Base-by-base conservation (phyloP, 2,888 invertebrate genomes). In the Conomelus anceps region DNA sequence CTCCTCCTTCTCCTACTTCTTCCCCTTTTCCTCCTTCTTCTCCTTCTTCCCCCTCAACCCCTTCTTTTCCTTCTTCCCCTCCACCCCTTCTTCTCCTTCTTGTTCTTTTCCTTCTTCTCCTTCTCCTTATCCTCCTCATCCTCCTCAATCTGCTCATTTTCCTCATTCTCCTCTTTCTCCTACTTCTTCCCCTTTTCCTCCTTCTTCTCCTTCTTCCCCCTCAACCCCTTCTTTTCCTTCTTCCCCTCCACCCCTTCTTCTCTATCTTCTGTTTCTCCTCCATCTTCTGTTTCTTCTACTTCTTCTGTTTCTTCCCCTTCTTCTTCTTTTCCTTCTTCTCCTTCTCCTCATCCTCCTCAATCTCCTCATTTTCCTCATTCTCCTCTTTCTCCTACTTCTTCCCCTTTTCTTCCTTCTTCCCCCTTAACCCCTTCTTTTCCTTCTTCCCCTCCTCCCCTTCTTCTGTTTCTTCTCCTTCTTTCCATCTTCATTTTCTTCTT, bases 351-450 rank as follows among this genome's bases (percentile, higher is more conserved):
- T 34, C 17, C 34, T 34, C 17, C 34, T 34, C 17, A 11, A 17
- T 17, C 34, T 13, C n/a, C n/a, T n/a, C n/a, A n/a, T n/a, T n/a
- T n/a, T n/a, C n/a, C n/a, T n/a, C n/a, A n/a, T 26, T 9, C 4
- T 26, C 90, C n/a, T 87, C n/a, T n/a, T n/a, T n/a, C n/a, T n/a
- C n/a, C n/a, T n/a, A n/a, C n/a, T n/a, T n/a, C n/a, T n/a, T n/a
- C n/a, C n/a, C n/a, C n/a, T n/a, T n/a, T n/a, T 41, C 34, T 87
- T 90, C 88, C 90, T 90, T 90, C 26, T 89, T 85, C 90, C 90
- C 91, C 90, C 89, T 90, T 88, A 90, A 87, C 88, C 86, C 88
- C 86, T 85, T 29, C 86, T 86, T 89, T 85, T 26, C 9, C 6
- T 26, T 26, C 26, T 26, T 26, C 26, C 9, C 26, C 26, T 26